A percentile compares a stretch with the other conserved stretches of the same genome.
phyloP scores from a whole-genome alignment of 2,888 invertebrate species.

The Ecdyonurus torrentis region DNA sequence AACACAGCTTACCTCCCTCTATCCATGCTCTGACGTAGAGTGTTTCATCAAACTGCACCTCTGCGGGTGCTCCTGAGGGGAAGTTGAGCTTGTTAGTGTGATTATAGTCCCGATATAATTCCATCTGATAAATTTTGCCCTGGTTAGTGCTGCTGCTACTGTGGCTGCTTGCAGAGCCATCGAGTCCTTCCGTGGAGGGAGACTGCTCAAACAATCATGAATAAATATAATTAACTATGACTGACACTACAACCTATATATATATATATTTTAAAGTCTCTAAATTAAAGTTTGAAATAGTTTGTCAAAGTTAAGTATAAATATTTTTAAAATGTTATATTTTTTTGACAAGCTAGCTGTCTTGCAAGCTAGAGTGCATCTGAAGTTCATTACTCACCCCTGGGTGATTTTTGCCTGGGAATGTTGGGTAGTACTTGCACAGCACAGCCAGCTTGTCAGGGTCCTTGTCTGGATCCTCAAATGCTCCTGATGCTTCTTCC shows the following conservation, averaged over 20 bases:
- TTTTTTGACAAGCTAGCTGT: too few species aligned
- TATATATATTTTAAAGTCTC: too few species aligned
- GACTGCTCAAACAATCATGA: too few species aligned
- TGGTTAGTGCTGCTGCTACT: neutral
- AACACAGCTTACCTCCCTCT: slow-evolving; percentile 19
- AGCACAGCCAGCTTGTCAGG: neutral
- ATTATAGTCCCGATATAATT: slow-evolving; percentile 10
- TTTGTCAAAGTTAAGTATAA: too few species aligned
- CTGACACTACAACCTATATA: too few species aligned
- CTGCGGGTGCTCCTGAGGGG: neutral
- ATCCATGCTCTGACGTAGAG: slow-evolving; percentile 18
- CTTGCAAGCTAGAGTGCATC: too few species aligned
- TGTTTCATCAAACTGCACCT: slow-evolving; percentile 15
- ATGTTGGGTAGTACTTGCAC: neutral
- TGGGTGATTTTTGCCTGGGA: neutral
- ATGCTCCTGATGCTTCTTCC: neutral
- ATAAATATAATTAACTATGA: too few species aligned
- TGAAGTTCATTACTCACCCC: neutral
- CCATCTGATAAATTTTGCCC: slow-evolving; percentile 12
- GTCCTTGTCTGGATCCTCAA: neutral
- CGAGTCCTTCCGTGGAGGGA: neutral
- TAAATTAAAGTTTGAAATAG: too few species aligned
- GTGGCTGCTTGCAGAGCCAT: slow-evolving; percentile 1
- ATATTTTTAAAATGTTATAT: too few species aligned
- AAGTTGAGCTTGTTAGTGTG: slow-evolving; percentile 8